Evolutionary conservation across 2,888 invertebrate genomes (phyloP).

Genomic region (Eulithis testata): DNA sequence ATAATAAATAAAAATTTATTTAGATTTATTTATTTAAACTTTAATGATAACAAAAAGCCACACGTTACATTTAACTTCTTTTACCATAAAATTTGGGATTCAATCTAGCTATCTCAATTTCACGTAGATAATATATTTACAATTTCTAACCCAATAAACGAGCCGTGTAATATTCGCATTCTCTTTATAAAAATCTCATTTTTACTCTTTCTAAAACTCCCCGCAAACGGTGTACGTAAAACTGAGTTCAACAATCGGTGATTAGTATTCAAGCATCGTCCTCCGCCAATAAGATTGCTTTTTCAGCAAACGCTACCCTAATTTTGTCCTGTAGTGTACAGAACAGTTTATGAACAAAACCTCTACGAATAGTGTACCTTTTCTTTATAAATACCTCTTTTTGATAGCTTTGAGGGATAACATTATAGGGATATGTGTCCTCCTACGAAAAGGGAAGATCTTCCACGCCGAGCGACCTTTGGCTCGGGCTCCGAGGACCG

Average conservation of each 20-base stretch:
- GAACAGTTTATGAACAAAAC: slow-evolving; percentile 23
- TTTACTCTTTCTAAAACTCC: slow-evolving; percentile 18
- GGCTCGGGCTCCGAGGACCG: no score
- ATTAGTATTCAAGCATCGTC: slow-evolving; percentile 34
- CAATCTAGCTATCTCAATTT: no score
- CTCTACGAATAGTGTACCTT: not conserved
- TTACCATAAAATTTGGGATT: no score
- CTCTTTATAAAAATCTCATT: slow-evolving; percentile 22
- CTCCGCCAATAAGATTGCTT: slow-evolving; percentile 38
- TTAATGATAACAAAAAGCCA: no score
- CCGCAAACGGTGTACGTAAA: slow-evolving; percentile 10
- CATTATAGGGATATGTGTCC: no score
- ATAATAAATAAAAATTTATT: no score
- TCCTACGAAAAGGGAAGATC: no score
- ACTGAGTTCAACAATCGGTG: slow-evolving; percentile 16
- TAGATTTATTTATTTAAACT: no score
- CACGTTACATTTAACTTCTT: no score
- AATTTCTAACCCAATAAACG: slow-evolving; percentile 16
- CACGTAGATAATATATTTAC: slow-evolving; percentile 4
- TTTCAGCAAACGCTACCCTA: slow-evolving; percentile 35
- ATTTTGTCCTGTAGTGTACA: slow-evolving; percentile 39
- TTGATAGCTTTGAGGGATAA: no score
- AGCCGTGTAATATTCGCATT: slow-evolving; percentile 10
- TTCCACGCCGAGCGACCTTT: no score
- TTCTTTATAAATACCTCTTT: no score